These are phyloP conservation scores for Hyposoter dolosus DNA, from an alignment of 2,888 invertebrate genomes.

Conservation along the genomic window DNA sequence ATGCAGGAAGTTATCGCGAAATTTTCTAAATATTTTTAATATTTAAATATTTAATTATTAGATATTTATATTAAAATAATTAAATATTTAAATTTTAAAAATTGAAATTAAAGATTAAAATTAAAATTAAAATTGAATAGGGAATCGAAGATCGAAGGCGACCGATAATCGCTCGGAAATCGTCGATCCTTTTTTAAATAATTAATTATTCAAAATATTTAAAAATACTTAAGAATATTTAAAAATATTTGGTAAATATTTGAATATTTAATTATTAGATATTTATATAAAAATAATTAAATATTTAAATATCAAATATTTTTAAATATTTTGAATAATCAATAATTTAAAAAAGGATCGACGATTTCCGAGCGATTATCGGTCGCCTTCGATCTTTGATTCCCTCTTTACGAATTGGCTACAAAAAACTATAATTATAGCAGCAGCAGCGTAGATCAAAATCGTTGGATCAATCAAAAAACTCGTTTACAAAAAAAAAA, in stretches of 20 bases:
- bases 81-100: too few relatives aligned
- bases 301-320: too few relatives aligned
- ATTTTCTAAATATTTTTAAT: too few relatives aligned
- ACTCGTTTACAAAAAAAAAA: neutral
- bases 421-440: neutral
- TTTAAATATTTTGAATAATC: neutral
- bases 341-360: neutral
- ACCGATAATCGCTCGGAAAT: neutral
- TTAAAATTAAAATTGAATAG: too few relatives aligned
- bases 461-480: neutral
- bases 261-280: too few relatives aligned
- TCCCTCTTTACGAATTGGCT: neutral
- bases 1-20: too few relatives aligned
- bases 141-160: neutral
- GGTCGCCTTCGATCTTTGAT: neutral
- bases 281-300: too few relatives aligned
- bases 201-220: neutral
- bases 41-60: too few relatives aligned
- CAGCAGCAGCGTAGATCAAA: neutral
- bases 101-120: too few relatives aligned
- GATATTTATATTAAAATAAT: too few relatives aligned
- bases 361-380: neutral
- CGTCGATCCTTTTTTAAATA: neutral
- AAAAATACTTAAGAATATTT: too few relatives aligned
- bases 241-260: too few relatives aligned